Conservation (phyloP, 1,140 invertebrate species). For the Olivierus martensii region DNA sequence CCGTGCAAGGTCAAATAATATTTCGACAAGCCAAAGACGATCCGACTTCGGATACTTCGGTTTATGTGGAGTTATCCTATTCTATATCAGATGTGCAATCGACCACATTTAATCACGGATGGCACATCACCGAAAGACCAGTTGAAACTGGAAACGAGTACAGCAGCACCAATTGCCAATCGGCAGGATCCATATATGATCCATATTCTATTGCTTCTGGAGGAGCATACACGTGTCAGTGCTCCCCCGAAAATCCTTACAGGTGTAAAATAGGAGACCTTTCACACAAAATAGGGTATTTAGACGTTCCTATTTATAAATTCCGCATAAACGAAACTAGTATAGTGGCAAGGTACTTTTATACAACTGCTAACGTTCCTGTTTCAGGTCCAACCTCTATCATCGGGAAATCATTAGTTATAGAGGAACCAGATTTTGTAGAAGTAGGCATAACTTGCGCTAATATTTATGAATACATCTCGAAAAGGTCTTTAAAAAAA, state of each 20-base stretch:
- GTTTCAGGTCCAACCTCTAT: conserved; percentile 62
- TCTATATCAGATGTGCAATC: conserved; percentile 31
- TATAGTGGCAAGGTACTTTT: conserved; percentile 11
- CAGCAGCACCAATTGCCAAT: conserved; percentile 46
- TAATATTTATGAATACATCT: conserved; percentile 7
- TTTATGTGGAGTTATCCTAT: conserved; percentile 27
- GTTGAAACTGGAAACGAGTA: conserved; percentile 38
- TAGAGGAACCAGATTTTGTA: conserved; percentile 48
- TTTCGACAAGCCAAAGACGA: conserved; percentile 62
- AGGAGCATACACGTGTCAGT: conserved; percentile 19
- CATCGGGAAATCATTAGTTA: conserved; percentile 60
- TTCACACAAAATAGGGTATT: conserved; percentile 63
- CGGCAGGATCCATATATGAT: conserved; percentile 61
- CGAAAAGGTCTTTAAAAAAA: no score
- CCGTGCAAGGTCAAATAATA: conserved; percentile 70
- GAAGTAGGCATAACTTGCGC: conserved; percentile 5
- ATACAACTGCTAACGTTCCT: conserved; percentile 67
- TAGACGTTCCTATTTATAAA: conserved; percentile 42
- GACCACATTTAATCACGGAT: conserved; percentile 48
- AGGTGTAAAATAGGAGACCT: conserved; percentile 83
- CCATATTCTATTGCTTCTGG: conserved; percentile 48
- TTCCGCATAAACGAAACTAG: not conserved
- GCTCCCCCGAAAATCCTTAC: conserved; percentile 45
- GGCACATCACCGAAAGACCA: conserved; percentile 44
- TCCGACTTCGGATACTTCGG: conserved; percentile 61